Evolutionary conservation across 2,888 invertebrate species (phyloP), one percentile per base, ranked within the genome.

Genomic region (Macaria notata): DNA sequence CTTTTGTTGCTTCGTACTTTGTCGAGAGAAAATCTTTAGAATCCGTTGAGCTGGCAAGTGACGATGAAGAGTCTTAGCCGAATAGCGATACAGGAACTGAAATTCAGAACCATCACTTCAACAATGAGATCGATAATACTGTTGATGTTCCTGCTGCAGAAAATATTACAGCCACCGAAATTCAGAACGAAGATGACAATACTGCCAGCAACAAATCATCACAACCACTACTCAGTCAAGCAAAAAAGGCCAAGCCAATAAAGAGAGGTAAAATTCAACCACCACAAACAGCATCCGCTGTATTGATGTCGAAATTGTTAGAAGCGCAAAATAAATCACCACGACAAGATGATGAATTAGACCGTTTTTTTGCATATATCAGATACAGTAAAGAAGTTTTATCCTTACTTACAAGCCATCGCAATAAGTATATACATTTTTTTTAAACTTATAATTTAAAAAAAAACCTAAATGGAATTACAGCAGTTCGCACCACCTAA

Each of bases 351-450:
- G 61, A 64, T 41, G 63, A 65, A 49, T 31, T 64, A 50, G 68
- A 68, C 45, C 62, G 62, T 68, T 42, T 65, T 68, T 64, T 58
- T 66, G 38, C 45, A 55, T 51, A 63, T 65, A 49, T 66, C 68
- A n/a, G 63, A 62, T 30, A 38, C 63, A 19, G 66, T 66, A 9
- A 66, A 63, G 41, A 66, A 62, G 60, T 66, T 68, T 56, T 50
- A 62, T 0, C 63, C 38, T 38, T 38, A 38, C 61, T 19, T 66
- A 54, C 68, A 66, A 63, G 62, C 62, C 0, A 7, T 64, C 4
- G 59, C 61, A 41, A 68, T 63, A 57, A 65, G 63, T 41, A 65
- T 61, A 61, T 61, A 62, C 8, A 55, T 41, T 51, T 8, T 61
- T 30, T 60, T 62, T 49, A n/a, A n/a, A n/a, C n/a, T n/a, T n/a